phyloP scores from a whole-genome alignment of 2,113 vertebrate species.

The Sinocyclocheilus anshuiensis region DNA sequence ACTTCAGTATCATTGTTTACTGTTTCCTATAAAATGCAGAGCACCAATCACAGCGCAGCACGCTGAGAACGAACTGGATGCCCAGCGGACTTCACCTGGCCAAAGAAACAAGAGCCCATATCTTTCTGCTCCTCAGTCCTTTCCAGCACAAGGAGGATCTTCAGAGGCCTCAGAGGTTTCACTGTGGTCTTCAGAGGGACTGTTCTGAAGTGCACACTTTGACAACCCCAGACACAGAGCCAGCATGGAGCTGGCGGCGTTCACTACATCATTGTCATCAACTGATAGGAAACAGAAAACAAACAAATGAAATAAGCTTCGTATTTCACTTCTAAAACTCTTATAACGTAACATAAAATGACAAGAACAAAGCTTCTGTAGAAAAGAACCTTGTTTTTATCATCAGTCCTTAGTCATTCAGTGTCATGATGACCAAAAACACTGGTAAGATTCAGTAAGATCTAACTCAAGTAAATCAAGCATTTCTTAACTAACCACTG shows the following conservation, averaged over 20 bases:
- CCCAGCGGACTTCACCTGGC: not conserved
- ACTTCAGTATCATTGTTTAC: not conserved
- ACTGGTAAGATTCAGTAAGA: not conserved
- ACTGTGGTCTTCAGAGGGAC: conserved; percentile 28
- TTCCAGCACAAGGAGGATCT: conserved; percentile 1
- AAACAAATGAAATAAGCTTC: not conserved
- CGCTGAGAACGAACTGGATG: not conserved
- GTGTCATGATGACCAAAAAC: not conserved
- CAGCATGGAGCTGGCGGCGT: conserved; percentile 63
- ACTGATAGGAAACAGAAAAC: conserved; percentile 40
- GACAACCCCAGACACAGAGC: conserved; percentile 64
- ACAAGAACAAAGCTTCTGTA: not conserved
- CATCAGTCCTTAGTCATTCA: not conserved
- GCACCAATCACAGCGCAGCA: not conserved
- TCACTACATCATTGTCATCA: conserved; percentile 57
- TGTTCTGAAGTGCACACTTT: conserved; percentile 57
- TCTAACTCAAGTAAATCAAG: not conserved
- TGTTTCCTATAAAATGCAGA: not conserved
- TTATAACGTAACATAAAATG: not conserved
- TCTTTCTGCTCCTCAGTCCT: conserved; percentile 10
- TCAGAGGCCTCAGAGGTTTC: conserved; percentile 1
- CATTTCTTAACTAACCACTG: not conserved
- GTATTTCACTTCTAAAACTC: not conserved
- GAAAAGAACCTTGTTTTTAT: not conserved
- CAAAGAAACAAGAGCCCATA: not conserved